Conservation (phyloP, 2,797 vertebrate genomes). For the Brotula barbata region DNA sequence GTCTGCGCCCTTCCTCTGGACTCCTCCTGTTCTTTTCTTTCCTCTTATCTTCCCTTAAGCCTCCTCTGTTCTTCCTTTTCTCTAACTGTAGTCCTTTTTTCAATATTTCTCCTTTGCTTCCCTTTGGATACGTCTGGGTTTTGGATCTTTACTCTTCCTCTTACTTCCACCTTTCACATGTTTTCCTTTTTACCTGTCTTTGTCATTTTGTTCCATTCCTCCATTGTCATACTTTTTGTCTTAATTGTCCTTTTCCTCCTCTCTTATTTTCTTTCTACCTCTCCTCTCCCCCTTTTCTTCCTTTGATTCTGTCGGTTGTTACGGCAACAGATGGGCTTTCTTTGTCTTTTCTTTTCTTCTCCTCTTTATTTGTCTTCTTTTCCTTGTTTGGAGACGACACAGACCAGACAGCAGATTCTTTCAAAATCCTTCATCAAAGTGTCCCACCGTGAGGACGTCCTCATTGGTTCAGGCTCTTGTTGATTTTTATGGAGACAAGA, state of each 20-base stretch:
- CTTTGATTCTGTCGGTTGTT: background rate
- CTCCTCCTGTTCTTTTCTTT: background rate
- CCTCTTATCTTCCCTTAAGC: background rate
- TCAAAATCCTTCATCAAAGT: too few relatives aligned
- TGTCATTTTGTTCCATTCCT: background rate
- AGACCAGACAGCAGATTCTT: too few relatives aligned
- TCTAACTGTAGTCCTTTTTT: too few relatives aligned
- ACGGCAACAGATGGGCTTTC: too few relatives aligned
- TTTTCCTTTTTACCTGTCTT: conserved; percentile 13
- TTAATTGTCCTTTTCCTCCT: too few relatives aligned
- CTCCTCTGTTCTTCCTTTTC: background rate
- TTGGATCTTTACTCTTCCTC: background rate
- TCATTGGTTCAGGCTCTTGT: too few relatives aligned
- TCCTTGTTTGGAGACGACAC: too few relatives aligned
- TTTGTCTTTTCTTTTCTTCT: too few relatives aligned
- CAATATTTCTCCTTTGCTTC: background rate
- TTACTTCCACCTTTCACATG: background rate
- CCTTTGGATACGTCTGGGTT: background rate
- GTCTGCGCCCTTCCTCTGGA: conserved; percentile 21
- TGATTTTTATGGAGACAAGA: too few relatives aligned
- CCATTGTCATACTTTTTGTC: too few relatives aligned
- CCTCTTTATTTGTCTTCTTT: too few relatives aligned
- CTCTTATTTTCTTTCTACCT: background rate
- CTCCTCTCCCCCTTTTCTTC: background rate
- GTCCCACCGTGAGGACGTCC: too few relatives aligned